Conservation (phyloP, 2,113 vertebrate genomes). For the Poeciliopsis prolifica region DNA sequence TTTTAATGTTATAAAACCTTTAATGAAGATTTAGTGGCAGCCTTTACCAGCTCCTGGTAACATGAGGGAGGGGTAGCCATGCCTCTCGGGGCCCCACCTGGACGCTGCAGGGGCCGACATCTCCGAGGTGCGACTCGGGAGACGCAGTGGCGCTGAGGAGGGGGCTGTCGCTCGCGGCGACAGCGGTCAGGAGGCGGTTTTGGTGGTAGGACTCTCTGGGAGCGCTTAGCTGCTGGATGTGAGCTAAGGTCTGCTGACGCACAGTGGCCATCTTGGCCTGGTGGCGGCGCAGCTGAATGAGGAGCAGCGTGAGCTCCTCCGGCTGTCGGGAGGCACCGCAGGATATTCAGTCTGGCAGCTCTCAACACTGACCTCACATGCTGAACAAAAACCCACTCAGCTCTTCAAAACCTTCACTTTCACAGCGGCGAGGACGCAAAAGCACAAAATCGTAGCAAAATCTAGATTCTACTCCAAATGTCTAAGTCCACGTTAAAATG, state of each 20-base stretch:
- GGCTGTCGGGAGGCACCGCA: conserved; percentile 82
- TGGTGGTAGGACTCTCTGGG: conserved; percentile 58
- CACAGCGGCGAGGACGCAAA: background rate
- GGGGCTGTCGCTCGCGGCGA: conserved; percentile 47
- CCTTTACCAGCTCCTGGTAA: conserved; percentile 36
- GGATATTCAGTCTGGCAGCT: conserved; percentile 20
- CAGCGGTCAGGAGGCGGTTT: conserved; percentile 32
- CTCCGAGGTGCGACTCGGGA: conserved; percentile 45
- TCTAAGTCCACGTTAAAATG: too few species aligned
- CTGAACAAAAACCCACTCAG: background rate
- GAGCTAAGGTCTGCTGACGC: conserved; percentile 86
- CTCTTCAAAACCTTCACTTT: background rate
- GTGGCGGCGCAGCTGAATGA: conserved; percentile 93
- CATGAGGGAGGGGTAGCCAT: conserved; percentile 34
- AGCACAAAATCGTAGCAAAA: too few species aligned
- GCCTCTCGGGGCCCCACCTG: conserved; percentile 64
- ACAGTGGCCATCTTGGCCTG: conserved; percentile 92
- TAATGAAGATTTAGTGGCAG: conserved; percentile 39
- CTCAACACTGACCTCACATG: conserved; percentile 27
- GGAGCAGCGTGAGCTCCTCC: conserved; percentile 95
- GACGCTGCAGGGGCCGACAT: conserved; percentile 36
- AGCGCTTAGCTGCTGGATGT: conserved; percentile 85
- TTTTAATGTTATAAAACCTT: background rate
- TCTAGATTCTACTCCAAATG: too few species aligned
- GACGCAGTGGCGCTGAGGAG: conserved; percentile 52